These are phyloP conservation scores for Tragelaphus imberbis DNA, from an alignment of 2,113 vertebrate species.

Conservation along the genomic window DNA sequence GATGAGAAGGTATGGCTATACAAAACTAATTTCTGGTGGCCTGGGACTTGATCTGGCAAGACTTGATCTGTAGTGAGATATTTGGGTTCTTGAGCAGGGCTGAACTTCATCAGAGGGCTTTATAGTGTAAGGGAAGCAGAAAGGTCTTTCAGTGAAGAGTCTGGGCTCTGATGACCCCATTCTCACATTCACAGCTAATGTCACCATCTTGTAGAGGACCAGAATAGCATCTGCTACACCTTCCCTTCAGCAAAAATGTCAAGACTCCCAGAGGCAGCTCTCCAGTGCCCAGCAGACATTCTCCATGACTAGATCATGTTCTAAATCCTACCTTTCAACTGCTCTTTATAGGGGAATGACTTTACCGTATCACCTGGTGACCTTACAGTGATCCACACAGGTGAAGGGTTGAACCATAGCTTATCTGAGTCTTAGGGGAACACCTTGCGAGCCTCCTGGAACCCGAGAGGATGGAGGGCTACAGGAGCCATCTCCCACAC, in stretches of 20 bases:
- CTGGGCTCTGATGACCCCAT: not conserved
- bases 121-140: not conserved
- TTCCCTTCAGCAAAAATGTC: not conserved
- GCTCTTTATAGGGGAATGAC: not conserved
- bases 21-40: not conserved
- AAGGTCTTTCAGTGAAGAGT: not conserved
- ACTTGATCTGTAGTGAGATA: not conserved
- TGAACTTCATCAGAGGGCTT: not conserved
- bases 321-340: not conserved
- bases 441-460: not conserved
- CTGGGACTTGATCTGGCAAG: not conserved
- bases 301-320: not conserved
- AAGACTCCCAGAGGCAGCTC: not conserved
- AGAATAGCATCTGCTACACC: not conserved
- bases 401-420: not conserved
- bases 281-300: not conserved
- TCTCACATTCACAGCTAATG: not conserved
- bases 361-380: not conserved
- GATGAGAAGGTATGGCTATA: not conserved
- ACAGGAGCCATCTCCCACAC: not conserved
- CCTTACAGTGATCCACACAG: not conserved
- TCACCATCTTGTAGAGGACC: not conserved
- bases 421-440: not conserved
- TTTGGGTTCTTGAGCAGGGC: not conserved
- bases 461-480: not conserved